Evolutionary conservation across 2,888 invertebrate species (phyloP).

Genomic region (Nemotelus nigrinus): DNA sequence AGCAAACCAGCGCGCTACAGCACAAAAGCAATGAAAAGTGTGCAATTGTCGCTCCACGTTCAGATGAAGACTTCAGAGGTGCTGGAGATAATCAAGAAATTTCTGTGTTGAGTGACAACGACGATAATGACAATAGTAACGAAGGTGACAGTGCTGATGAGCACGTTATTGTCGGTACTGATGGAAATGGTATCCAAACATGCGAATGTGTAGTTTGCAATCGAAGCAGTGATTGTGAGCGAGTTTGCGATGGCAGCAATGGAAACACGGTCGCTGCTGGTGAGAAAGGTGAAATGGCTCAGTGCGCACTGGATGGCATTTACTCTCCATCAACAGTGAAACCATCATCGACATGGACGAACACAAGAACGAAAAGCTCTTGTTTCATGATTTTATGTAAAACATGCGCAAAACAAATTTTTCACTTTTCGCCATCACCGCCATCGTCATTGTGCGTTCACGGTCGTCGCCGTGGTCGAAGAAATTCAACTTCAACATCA

Average conservation of each 20-base stretch:
- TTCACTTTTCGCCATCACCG: conserved; percentile 44
- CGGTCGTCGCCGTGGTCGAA: conserved; percentile 46
- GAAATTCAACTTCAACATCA: conserved; percentile 45
- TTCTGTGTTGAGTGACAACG: background rate
- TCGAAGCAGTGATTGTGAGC: conserved; percentile 9
- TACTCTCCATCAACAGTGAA: conserved; percentile 38
- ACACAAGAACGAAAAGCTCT: conserved; percentile 53
- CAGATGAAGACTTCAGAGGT: conserved; percentile 3
- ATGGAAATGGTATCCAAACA: conserved; percentile 49
- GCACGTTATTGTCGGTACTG: conserved; percentile 50
- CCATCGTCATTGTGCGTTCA: conserved; percentile 50
- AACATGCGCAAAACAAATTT: conserved; percentile 55
- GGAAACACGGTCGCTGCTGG: background rate
- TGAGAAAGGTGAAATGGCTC: conserved; percentile 41
- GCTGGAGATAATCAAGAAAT: background rate
- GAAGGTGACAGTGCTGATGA: conserved; percentile 6
- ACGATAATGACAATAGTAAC: conserved; percentile 17
- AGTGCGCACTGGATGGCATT: conserved; percentile 41
- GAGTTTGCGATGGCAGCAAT: background rate
- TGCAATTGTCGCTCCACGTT: background rate
- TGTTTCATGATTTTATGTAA: conserved; percentile 40
- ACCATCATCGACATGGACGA: conserved; percentile 56
- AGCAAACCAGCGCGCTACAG: background rate
- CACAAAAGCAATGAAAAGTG: background rate
- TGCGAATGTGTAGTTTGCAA: conserved; percentile 36